These are phyloP conservation scores for Pelusios castaneus DNA, from an alignment of 2,113 vertebrate genomes.

Conservation along the genomic window DNA sequence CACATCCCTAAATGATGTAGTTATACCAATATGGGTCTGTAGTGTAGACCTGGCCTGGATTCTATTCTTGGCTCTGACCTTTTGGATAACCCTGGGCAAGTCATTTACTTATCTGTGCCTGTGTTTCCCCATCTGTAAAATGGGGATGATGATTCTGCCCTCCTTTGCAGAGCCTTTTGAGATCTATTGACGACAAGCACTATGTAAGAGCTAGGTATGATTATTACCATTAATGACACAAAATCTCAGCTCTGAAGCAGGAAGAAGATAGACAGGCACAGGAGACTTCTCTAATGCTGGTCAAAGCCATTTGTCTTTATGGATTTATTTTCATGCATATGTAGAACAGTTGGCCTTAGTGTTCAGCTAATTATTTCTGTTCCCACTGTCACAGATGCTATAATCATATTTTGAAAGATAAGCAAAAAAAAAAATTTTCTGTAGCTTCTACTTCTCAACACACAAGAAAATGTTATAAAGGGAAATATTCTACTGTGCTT, in stretches of 20 bases:
- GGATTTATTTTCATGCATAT: background rate
- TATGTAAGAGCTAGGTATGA: background rate
- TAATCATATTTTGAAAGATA: background rate
- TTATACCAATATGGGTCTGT: background rate
- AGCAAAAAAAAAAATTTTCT: background rate
- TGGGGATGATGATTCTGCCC: background rate
- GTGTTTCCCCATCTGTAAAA: background rate
- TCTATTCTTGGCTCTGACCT: background rate
- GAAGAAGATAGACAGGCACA: background rate
- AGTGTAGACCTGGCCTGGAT: background rate
- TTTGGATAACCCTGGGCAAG: background rate
- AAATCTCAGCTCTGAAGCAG: constrained; percentile 31
- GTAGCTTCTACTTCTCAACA: background rate
- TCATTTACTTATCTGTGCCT: background rate
- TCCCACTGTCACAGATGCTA: background rate
- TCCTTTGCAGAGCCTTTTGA: background rate
- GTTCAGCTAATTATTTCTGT: background rate
- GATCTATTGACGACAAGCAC: background rate
- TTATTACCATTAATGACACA: constrained; percentile 16
- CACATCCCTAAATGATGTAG: background rate
- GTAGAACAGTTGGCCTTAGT: background rate
- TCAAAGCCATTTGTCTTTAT: background rate
- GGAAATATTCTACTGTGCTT: background rate
- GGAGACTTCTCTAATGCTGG: background rate
- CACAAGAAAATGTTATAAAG: background rate